Evolutionary conservation across 2,888 invertebrate species (phyloP), one percentile per base, ranked within the genome.

Genomic region (Gerris lacustris): DNA sequence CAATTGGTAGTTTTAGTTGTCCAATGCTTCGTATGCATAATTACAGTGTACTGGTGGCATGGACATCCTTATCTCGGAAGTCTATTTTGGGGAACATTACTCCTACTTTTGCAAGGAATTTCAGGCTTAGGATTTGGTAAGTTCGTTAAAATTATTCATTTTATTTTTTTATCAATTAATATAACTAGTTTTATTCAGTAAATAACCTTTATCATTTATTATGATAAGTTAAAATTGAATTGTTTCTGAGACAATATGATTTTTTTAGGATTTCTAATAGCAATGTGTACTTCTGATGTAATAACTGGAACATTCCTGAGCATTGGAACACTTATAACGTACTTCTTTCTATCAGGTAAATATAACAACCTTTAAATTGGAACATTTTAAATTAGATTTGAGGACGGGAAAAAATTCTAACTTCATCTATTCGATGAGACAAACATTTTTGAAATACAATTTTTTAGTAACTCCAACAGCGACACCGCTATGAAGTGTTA

Each of bases 61-160:
- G 76, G 77, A 72, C 76, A 76, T 67, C 76, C 77, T 11, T 73
- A 77, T 69, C 72, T 76, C 15, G 77, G 77, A 5, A 75, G 75
- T 62, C 67, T 76, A 11, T 17, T 74, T 31, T 75, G 75, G 70
- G 73, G 74, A 6, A 64, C 75, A 11, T 47, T 73, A 1, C 73
- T 78, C 5, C 69, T 77, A 2, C 71, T 77, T 17, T 71, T 77
- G n/a, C 76, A 76, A 15, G 78, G 78, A 31, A 73, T 77, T 18
- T 76, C 76, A 70, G 78, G 78, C 66, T 75, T 78, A 75, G 75
- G 77, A 71, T 77, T 75, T 67, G 78, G 78, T 78, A 69, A 75
- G 74, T 66, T 55, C 47, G 45, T 63, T 7, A 2, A 11, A 45
- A 31, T 31, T 31, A 1, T 31, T 2, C 4, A 31, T 31, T 31